Conservation (phyloP, 2,888 invertebrate genomes). For the Netelia fuscicornis region DNA sequence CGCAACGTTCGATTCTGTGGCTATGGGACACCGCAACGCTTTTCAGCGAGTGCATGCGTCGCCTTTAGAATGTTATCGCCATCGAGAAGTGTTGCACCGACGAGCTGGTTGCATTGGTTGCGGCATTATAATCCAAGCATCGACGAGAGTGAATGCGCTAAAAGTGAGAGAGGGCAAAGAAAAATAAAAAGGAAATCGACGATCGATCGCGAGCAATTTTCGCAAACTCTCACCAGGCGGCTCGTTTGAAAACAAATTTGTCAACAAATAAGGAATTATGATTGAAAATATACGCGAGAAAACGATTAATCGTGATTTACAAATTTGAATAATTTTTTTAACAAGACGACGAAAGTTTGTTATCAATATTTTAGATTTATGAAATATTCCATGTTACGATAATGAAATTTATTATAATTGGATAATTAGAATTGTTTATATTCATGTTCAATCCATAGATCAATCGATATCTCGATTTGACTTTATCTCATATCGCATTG, state of each 20-base stretch:
- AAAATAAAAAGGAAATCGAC: background rate
- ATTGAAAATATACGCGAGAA: too few species aligned
- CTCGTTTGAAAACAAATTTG: background rate
- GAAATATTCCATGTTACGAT: too few species aligned
- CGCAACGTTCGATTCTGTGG: slow-evolving; percentile 27
- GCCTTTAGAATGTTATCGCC: slow-evolving; percentile 49
- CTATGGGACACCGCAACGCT: slow-evolving; percentile 5
- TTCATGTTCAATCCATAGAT: too few species aligned
- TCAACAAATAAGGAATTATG: too few species aligned
- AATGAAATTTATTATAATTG: too few species aligned
- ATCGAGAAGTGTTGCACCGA: slow-evolving; percentile 13
- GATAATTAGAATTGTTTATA: too few species aligned
- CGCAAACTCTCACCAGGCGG: background rate
- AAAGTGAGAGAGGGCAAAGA: background rate
- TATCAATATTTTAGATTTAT: too few species aligned
- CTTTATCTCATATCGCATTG: too few species aligned
- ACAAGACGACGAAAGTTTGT: too few species aligned
- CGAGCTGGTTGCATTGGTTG: slow-evolving; percentile 27
- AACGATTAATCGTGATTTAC: too few species aligned
- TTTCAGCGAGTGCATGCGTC: slow-evolving; percentile 36
- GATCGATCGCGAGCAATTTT: background rate
- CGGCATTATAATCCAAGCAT: slow-evolving; percentile 24
- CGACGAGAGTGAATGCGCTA: background rate
- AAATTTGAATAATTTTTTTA: too few species aligned
- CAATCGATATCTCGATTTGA: too few species aligned